phyloP scores from a whole-genome alignment of 2,888 invertebrate species.

The Machimus atricapillus region DNA sequence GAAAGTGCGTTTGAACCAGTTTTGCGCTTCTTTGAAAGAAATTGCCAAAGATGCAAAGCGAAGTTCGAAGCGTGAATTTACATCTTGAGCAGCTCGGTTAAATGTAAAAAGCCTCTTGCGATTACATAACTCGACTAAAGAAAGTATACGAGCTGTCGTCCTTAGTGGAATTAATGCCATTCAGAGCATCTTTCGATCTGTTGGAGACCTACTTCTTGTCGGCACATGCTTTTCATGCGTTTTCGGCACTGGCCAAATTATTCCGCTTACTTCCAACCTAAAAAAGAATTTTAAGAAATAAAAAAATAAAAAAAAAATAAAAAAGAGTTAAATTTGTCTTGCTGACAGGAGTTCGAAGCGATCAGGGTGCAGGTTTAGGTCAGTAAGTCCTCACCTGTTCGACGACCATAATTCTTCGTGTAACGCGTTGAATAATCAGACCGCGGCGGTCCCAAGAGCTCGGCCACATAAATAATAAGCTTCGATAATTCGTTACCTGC shows the following conservation, averaged over 20 bases:
- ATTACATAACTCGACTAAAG: not conserved
- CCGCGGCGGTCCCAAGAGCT: not conserved
- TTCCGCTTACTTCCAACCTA: conserved; percentile 11
- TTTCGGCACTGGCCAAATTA: not conserved
- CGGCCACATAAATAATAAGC: conserved; percentile 25
- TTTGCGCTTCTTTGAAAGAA: conserved; percentile 15
- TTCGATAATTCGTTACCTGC: conserved; percentile 21
- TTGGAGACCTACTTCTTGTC: not conserved
- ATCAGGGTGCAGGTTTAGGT: conserved; percentile 20
- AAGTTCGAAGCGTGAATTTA: not conserved
- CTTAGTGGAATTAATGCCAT: conserved; percentile 20
- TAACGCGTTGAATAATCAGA: conserved; percentile 11
- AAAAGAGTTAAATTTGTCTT: conserved; percentile 16
- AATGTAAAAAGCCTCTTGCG: not conserved
- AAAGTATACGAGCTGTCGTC: not conserved
- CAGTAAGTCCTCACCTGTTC: conserved; percentile 16
- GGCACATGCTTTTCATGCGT: not conserved
- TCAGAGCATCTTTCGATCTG: conserved; percentile 1
- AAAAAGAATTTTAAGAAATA: not conserved
- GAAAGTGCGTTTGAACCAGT: conserved; percentile 29
- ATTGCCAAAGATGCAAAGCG: conserved; percentile 5
- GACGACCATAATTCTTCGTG: not conserved
- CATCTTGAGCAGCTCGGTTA: not conserved
- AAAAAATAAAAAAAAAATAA: too few relatives aligned
- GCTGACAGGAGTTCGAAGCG: conserved; percentile 16